Conservation (phyloP, 2,113 vertebrate genomes). For the Nothoprocta pentlandii region DNA sequence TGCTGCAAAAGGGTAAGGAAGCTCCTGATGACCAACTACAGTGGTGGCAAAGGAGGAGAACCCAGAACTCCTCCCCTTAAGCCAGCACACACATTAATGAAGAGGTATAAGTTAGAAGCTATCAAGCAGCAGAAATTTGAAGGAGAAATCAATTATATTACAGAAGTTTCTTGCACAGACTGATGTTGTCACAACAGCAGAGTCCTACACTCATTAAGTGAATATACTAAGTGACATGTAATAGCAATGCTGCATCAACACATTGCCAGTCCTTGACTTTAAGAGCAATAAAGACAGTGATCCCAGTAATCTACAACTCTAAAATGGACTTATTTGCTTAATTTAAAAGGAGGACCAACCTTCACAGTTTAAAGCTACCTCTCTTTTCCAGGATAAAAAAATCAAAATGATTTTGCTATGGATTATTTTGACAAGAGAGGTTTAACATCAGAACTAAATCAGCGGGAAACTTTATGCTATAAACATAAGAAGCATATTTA, state of each 20-base stretch:
- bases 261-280: not conserved
- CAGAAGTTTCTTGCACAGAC: not conserved
- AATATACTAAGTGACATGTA: not conserved
- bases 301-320: not conserved
- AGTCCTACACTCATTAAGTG: not conserved
- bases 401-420: not conserved
- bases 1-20: not conserved
- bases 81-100: not conserved
- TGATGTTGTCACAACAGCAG: not conserved
- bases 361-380: not conserved
- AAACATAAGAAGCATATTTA: conserved; percentile 36
- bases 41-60: not conserved
- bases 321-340: not conserved
- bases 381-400: not conserved
- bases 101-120: not conserved
- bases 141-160: not conserved
- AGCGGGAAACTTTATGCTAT: not conserved
- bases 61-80: not conserved
- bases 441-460: not conserved
- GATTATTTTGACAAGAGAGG: not conserved
- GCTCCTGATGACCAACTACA: not conserved
- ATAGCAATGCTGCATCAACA: not conserved
- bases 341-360: not conserved
- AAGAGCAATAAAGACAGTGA: not conserved
- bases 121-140: not conserved